These are phyloP conservation scores for Gavia stellata DNA, from an alignment of 2,113 vertebrate species.

Conservation along the genomic window DNA sequence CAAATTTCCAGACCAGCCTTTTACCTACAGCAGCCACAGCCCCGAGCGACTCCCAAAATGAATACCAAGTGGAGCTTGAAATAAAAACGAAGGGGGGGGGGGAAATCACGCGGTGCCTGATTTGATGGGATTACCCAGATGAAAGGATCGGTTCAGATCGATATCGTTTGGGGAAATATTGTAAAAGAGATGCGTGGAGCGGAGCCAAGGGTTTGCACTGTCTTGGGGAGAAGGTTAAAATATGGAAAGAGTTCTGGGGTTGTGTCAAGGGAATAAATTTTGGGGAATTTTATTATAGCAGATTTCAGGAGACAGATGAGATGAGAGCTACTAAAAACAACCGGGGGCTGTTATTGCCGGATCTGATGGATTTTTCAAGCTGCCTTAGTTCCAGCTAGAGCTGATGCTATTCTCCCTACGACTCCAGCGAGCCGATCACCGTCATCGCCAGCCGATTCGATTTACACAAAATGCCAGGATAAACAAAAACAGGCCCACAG, in stretches of 20 bases:
- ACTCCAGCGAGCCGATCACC: not conserved
- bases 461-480: fast-evolving
- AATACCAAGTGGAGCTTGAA: not conserved
- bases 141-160: fast-evolving
- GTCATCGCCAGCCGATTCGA: fast-evolving
- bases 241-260: not conserved
- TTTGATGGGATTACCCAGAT: not conserved
- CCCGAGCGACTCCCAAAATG: fast-evolving
- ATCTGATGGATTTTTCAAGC: not conserved
- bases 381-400: not conserved
- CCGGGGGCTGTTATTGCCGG: fast-evolving
- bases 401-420: fast-evolving
- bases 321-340: fast-evolving
- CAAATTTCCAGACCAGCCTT: not conserved
- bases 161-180: not conserved
- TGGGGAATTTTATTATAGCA: not conserved
- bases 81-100: not conserved
- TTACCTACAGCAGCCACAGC: not conserved
- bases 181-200: fast-evolving
- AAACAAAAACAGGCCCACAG: not conserved
- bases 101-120: not conserved
- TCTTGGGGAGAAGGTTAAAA: not conserved
- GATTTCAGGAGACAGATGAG: not conserved
- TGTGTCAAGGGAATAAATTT: not conserved
- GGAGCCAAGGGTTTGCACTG: fast-evolving